Evolutionary conservation across 2,797 vertebrate species (phyloP).

Genomic region (Lithobates pipiens): DNA sequence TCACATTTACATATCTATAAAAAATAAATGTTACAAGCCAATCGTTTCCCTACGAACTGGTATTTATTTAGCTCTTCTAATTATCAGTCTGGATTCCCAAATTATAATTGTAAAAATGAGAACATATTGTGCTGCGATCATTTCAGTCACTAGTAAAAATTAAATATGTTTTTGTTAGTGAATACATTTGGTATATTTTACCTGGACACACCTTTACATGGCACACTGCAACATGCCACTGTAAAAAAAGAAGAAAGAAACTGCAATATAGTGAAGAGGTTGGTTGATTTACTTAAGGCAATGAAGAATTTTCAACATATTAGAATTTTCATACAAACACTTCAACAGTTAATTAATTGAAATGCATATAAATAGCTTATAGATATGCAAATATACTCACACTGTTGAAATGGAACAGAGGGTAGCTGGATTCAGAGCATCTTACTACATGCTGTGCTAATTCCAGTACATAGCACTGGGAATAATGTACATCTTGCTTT

Average conservation of each 20-base stretch:
- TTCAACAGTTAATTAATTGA: slow-evolving; percentile 27
- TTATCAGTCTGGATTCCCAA: background rate
- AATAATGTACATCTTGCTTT: slow-evolving; percentile 24
- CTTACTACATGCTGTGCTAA: slow-evolving; percentile 49
- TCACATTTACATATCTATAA: too few relatives aligned
- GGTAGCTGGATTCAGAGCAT: slow-evolving; percentile 26
- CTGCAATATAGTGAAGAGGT: background rate
- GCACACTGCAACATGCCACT: background rate
- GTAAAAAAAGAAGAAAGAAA: background rate
- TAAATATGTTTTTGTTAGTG: too few relatives aligned
- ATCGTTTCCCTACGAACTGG: too few relatives aligned
- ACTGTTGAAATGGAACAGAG: slow-evolving; percentile 15
- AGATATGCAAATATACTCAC: slow-evolving; percentile 38
- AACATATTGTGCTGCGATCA: too few relatives aligned
- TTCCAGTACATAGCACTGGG: background rate
- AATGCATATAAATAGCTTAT: slow-evolving; percentile 44
- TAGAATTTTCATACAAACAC: background rate
- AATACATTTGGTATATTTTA: background rate
- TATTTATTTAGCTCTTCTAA: background rate
- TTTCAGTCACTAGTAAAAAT: too few relatives aligned
- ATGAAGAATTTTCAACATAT: background rate
- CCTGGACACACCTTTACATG: background rate
- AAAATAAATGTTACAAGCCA: too few relatives aligned
- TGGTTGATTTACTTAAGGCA: slow-evolving; percentile 3
- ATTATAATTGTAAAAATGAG: background rate